Evolutionary conservation across 2,888 invertebrate genomes (phyloP).

Genomic region (Tipula unca): DNA sequence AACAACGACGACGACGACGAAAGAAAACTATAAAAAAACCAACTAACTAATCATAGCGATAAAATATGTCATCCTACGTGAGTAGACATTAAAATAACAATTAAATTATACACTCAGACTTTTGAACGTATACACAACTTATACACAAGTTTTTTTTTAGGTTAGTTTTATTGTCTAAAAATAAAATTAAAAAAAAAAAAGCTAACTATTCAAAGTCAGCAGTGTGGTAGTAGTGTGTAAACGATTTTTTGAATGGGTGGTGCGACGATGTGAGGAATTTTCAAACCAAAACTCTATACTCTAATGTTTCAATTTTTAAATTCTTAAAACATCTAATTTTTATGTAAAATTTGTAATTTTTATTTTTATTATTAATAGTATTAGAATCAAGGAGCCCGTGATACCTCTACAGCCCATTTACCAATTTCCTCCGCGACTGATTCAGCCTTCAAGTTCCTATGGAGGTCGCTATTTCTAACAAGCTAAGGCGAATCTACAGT

Average conservation of each 20-base stretch:
- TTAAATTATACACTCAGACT: conserved; percentile 14
- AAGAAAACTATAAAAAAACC: background rate
- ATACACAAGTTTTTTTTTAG: background rate
- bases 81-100: conserved; percentile 14
- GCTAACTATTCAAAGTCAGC: background rate
- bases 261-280: too few relatives aligned
- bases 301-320: too few relatives aligned
- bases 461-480: too few relatives aligned
- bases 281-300: too few relatives aligned
- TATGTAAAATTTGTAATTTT: too few relatives aligned
- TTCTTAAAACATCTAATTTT: too few relatives aligned
- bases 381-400: too few relatives aligned
- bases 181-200: background rate
- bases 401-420: too few relatives aligned
- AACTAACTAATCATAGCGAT: conserved; percentile 8
- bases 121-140: background rate
- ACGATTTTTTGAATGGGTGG: background rate
- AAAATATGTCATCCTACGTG: conserved; percentile 14
- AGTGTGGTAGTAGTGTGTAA: background rate
- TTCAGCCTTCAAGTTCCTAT: too few relatives aligned
- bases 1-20: background rate
- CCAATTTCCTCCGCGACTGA: too few relatives aligned
- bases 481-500: too few relatives aligned
- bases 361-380: too few relatives aligned
- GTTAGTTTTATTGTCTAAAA: conserved; percentile 8